Conservation (phyloP, 2,888 invertebrate genomes). For the Troides aeacus region DNA sequence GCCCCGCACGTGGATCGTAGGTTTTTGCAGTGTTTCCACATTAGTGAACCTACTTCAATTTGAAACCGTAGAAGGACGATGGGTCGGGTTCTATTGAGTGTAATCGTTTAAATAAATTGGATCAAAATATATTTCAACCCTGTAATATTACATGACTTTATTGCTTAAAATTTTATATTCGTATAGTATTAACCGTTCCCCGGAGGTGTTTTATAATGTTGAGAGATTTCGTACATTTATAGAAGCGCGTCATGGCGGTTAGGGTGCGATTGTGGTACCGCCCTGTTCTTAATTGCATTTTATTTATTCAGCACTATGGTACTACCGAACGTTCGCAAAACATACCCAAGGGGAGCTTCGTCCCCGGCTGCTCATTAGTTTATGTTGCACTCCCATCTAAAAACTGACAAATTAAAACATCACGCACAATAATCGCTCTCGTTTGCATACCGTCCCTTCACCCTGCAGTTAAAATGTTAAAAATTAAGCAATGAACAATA, state of each 20-base stretch:
- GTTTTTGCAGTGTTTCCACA: slow-evolving; percentile 53
- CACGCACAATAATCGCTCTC: slow-evolving; percentile 14
- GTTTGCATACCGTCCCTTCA: background rate
- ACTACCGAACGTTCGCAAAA: slow-evolving; percentile 48
- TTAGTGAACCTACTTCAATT: slow-evolving; percentile 56
- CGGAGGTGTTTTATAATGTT: slow-evolving; percentile 37
- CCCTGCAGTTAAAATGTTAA: background rate
- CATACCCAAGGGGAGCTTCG: slow-evolving; percentile 46
- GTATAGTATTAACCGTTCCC: slow-evolving; percentile 38
- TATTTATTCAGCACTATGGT: slow-evolving; percentile 71
- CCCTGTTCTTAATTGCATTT: slow-evolving; percentile 71
- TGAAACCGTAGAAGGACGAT: slow-evolving; percentile 51
- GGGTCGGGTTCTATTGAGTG: slow-evolving; percentile 48
- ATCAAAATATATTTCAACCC: slow-evolving; percentile 32
- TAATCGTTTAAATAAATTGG: slow-evolving; percentile 49
- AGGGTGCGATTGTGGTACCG: slow-evolving; percentile 46
- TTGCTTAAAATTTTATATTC: slow-evolving; percentile 48
- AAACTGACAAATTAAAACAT: slow-evolving; percentile 46
- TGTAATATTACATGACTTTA: background rate
- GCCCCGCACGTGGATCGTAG: slow-evolving; percentile 63
- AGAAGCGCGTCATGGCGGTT: slow-evolving; percentile 42
- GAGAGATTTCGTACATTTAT: slow-evolving; percentile 52
- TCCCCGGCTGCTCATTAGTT: slow-evolving; percentile 58
- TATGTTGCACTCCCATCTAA: slow-evolving; percentile 43
- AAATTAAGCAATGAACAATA: background rate